Conservation (phyloP, 1,140 invertebrate genomes). For the Scaptomyza montana region DNA sequence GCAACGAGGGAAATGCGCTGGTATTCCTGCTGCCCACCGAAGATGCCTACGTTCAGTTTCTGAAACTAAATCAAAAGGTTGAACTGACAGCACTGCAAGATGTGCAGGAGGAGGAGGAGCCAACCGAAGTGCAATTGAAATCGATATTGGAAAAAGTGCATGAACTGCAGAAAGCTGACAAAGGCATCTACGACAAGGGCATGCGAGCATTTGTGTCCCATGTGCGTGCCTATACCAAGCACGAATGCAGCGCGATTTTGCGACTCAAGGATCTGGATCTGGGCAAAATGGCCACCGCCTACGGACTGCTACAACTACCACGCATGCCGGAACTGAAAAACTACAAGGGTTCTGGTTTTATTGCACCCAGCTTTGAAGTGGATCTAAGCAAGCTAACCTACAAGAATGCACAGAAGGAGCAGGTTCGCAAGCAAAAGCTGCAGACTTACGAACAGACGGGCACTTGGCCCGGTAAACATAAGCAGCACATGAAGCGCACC, state of each 20-base stretch:
- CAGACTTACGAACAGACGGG: constrained; percentile 90
- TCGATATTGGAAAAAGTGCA: constrained; percentile 58
- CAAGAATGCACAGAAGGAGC: constrained; percentile 92
- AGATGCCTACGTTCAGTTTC: constrained; percentile 95
- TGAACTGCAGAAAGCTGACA: constrained; percentile 85
- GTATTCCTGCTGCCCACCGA: constrained; percentile 94
- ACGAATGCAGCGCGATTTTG: constrained; percentile 96
- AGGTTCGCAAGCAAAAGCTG: constrained; percentile 89
- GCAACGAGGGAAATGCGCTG: constrained; percentile 93
- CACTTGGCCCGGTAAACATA: constrained; percentile 88
- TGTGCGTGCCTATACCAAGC: constrained; percentile 96
- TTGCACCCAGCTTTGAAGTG: constrained; percentile 85
- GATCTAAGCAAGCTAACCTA: constrained; percentile 92
- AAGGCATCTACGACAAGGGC: constrained; percentile 93
- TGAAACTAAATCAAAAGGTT: constrained; percentile 96
- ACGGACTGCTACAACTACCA: constrained; percentile 95
- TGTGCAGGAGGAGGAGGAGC: constrained; percentile 39
- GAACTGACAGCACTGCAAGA: constrained; percentile 84
- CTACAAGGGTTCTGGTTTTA: constrained; percentile 88
- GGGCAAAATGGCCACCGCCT: constrained; percentile 92
- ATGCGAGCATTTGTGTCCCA: constrained; percentile 98
- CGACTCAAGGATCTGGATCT: constrained; percentile 95
- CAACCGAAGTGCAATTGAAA: constrained; percentile 11
- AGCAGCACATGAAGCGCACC: constrained; percentile 86
- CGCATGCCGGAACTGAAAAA: constrained; percentile 97